phyloP scores from a whole-genome alignment of 2,888 invertebrate genomes.

The Drosophila paramelanica region DNA sequence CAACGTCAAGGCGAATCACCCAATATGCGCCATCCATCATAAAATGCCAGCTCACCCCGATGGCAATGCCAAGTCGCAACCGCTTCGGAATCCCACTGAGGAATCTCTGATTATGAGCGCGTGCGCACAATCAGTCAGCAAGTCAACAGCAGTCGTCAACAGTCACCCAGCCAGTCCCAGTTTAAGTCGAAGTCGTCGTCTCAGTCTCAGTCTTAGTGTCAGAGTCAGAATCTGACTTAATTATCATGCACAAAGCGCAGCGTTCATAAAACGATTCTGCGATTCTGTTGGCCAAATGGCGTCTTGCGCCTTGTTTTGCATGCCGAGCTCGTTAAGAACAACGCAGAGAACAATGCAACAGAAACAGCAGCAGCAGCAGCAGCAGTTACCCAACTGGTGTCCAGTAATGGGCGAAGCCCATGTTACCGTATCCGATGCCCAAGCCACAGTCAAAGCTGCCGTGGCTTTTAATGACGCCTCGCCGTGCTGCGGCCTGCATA shows the following conservation, averaged over 20 bases:
- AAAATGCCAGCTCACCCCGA: constrained; percentile 59
- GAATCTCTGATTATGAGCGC: constrained; percentile 74
- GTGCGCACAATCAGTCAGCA: constrained; percentile 73
- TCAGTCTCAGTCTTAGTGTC: constrained; percentile 2
- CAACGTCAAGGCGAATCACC: constrained; percentile 78
- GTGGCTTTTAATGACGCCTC: constrained; percentile 64
- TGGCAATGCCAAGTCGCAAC: constrained; percentile 25
- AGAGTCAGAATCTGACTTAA: constrained; percentile 40
- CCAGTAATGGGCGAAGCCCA: constrained; percentile 78
- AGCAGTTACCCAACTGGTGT: constrained; percentile 70
- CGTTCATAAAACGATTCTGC: constrained; percentile 74
- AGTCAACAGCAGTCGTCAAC: constrained; percentile 25
- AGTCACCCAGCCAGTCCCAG: constrained; percentile 11
- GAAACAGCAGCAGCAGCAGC: constrained; percentile 32
- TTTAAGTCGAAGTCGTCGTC: constrained; percentile 15
- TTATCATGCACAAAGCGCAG: constrained; percentile 74
- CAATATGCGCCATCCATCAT: constrained; percentile 76
- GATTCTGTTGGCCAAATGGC: constrained; percentile 74
- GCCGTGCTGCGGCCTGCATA: constrained; percentile 59
- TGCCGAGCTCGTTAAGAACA: constrained; percentile 74
- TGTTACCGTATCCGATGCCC: constrained; percentile 36
- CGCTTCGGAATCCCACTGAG: constrained; percentile 34
- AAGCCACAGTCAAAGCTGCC: constrained; percentile 46
- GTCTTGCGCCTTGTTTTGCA: constrained; percentile 78
- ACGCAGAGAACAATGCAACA: constrained; percentile 67